phyloP scores from a whole-genome alignment of 2,888 invertebrate genomes.

The Tinea trinotella region DNA sequence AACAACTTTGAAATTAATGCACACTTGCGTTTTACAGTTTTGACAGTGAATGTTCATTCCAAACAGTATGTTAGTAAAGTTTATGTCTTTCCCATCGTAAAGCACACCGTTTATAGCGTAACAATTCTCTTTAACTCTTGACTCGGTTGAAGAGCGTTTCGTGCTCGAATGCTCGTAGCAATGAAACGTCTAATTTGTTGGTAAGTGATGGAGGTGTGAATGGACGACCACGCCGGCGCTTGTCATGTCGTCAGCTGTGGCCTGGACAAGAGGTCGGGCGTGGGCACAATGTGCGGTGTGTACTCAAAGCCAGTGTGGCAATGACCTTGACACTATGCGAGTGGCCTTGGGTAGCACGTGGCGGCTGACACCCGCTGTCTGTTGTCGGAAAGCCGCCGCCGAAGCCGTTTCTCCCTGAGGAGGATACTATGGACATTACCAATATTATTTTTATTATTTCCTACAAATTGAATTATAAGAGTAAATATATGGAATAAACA shows the following conservation, averaged over 20 bases:
- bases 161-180: conserved; percentile 9
- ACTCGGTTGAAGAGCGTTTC: not conserved
- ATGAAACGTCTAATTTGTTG: conserved; percentile 13
- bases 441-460: no score
- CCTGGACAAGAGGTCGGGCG: conserved; percentile 18
- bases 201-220: conserved; percentile 12
- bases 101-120: not conserved
- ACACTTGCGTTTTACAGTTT: not conserved
- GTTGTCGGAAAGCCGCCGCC: conserved; percentile 71
- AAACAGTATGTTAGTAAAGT: not conserved
- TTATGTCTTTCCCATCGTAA: not conserved
- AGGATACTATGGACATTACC: conserved; percentile 58
- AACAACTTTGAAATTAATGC: not conserved
- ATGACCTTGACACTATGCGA: conserved; percentile 73
- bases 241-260: conserved; percentile 18
- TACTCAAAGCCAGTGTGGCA: conserved; percentile 66
- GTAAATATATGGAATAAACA: no score
- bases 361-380: conserved; percentile 71
- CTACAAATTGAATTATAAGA: no score
- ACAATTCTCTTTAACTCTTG: conserved; percentile 1
- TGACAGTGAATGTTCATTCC: not conserved
- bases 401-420: conserved; percentile 55
- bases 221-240: conserved; percentile 15
- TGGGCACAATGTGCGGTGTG: conserved; percentile 43
- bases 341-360: conserved; percentile 73